Conservation (phyloP, 2,888 invertebrate species). For the Marasmarcha lunaedactyla region DNA sequence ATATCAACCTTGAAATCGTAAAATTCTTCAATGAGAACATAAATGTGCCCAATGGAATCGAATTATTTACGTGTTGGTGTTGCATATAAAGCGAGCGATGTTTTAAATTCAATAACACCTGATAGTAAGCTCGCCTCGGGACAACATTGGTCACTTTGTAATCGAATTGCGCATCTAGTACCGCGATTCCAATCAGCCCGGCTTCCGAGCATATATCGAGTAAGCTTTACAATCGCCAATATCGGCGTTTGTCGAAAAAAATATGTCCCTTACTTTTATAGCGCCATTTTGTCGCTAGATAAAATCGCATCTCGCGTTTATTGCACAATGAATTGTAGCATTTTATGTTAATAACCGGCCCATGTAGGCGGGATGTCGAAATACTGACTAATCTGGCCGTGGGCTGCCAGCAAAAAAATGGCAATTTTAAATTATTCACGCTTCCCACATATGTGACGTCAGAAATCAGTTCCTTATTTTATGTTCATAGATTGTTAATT, state of each 20-base stretch:
- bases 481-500: conserved; percentile 56
- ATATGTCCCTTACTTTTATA: conserved; percentile 29
- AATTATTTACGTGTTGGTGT: conserved; percentile 17
- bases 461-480: conserved; percentile 46
- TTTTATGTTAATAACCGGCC: conserved; percentile 60
- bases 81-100: too few relatives aligned
- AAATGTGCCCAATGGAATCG: conserved; percentile 24
- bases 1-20: conserved; percentile 28
- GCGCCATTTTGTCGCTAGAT: conserved; percentile 47
- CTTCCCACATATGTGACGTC: conserved; percentile 48
- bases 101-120: too few relatives aligned
- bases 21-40: conserved; percentile 35
- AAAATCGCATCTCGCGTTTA: conserved; percentile 60
- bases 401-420: conserved; percentile 60
- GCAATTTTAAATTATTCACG: conserved; percentile 67
- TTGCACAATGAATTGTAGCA: conserved; percentile 62
- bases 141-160: background rate
- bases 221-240: too few relatives aligned
- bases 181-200: too few relatives aligned
- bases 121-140: conserved; percentile 14
- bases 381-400: conserved; percentile 64
- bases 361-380: conserved; percentile 62
- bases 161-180: too few relatives aligned
- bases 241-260: conserved; percentile 18
- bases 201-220: too few relatives aligned